Base-by-base conservation (phyloP, 2,888 invertebrate genomes). In the Ditula angustiorana region DNA sequence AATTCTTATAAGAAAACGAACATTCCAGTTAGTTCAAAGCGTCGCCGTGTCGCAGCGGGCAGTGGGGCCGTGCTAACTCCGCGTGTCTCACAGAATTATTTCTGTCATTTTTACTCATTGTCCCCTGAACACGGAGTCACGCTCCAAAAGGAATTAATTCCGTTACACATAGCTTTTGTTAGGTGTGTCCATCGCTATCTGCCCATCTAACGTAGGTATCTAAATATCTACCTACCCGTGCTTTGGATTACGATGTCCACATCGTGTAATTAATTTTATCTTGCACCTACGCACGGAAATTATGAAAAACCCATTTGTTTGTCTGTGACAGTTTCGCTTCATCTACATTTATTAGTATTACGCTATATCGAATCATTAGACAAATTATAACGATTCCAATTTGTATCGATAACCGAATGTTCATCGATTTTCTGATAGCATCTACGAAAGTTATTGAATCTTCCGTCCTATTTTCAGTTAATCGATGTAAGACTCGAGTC, bases 141-240 rank as follows among this genome's bases (percentile, higher is more conserved):
- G 91, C 87, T 91, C 90, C 89, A 90, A 88, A 87, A 92, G 91
- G 82, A 91, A 88, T 90, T 90, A 90, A 92, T 91, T 88, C 78
- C 79, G 81, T 78, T 82, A 81, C 76, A 76, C 78, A 77, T 74
- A 74, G 71, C 75, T 80, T 75, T 81, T 82, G 81, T 80, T 82
- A 50, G 50, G 63, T 74, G 73, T 76, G 71, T 73, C 69, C 72
- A 60, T 67, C 67, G 71, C 69, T 65, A 71, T 69, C 70, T 64
- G 60, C 26, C 16, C 50, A 50, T 50, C 49, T 50, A 21, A n/a
- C n/a, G n/a, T n/a, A n/a, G n/a, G n/a, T 60, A 69, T 69, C 67
- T 56, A 52, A 26, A 23, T 57, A 24, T 50, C 23, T 56, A 19
- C 21, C 19, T 8, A 19, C 58, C 16, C 24, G 46, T 24, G 23